Conservation (phyloP, 37 sponge, comb jelly and placozoan species). For the Diacarnus erythraeanus region DNA sequence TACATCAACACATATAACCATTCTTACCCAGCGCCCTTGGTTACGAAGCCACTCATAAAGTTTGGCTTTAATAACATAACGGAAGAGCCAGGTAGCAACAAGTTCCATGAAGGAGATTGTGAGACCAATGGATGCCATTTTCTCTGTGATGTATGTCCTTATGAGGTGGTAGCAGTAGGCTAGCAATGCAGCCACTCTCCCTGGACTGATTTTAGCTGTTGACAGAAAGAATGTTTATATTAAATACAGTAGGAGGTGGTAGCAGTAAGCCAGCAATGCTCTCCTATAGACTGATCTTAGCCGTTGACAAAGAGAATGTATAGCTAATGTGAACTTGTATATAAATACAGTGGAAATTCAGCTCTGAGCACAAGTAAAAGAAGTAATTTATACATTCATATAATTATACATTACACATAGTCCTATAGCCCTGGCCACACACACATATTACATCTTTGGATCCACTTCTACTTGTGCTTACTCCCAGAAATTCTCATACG, state of each 20-base stretch:
- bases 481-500: background rate
- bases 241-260: no score
- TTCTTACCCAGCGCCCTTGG: constrained; percentile 67
- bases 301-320: no score
- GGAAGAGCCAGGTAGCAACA: constrained; percentile 51
- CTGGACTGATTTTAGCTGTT: constrained; percentile 48
- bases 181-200: constrained; percentile 51
- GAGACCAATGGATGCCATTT: background rate
- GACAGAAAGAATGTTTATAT: constrained; percentile 1
- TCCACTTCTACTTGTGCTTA: no score
- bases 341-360: no score
- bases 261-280: background rate
- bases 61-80: constrained; percentile 46
- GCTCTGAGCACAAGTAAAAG: no score
- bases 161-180: constrained; percentile 59
- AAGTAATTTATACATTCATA: no score
- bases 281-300: no score
- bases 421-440: background rate
- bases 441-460: background rate
- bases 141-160: constrained; percentile 19
- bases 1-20: no score
- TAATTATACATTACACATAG: background rate
- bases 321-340: no score
- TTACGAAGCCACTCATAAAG: constrained; percentile 57
- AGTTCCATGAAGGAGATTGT: constrained; percentile 25